Evolutionary conservation across 2,888 invertebrate species (phyloP).

Genomic region (Lapara coniferarum): DNA sequence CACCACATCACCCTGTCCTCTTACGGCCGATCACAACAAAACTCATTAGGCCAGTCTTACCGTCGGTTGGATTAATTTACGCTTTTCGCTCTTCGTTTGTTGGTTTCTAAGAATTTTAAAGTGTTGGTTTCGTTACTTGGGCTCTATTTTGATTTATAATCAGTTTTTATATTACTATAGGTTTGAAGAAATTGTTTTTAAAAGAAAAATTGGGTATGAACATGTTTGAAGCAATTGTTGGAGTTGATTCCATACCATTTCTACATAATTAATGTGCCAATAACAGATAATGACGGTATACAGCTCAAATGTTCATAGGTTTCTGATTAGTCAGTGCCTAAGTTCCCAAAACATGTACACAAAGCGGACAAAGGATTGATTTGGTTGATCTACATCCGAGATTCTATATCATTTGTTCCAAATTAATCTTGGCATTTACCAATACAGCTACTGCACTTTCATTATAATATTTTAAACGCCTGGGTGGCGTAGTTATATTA

Average conservation of each 20-base stretch:
- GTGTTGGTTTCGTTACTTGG: neutral
- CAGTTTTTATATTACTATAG: neutral
- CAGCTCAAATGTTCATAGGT: too few species aligned
- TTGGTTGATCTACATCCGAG: too few species aligned
- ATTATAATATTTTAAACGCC: too few species aligned
- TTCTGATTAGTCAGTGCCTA: too few species aligned
- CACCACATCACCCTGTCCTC: conserved; percentile 45
- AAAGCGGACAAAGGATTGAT: too few species aligned
- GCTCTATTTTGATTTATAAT: neutral
- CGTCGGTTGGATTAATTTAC: conserved; percentile 60
- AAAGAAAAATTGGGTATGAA: neutral
- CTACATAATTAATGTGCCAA: too few species aligned
- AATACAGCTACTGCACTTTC: too few species aligned
- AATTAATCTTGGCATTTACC: neutral
- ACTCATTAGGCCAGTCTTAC: conserved; percentile 54
- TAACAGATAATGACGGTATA: too few species aligned
- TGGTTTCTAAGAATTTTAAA: neutral
- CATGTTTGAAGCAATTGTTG: neutral
- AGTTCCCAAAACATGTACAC: too few species aligned
- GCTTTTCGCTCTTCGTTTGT: conserved; percentile 39
- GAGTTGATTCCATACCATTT: too few species aligned
- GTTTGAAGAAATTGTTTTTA: neutral
- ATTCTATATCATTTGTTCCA: neutral
- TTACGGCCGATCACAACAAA: conserved; percentile 67
- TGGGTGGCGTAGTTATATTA: too few species aligned